Percentiles rank a stretch among this genome's conserved stretches.
Evolutionary conservation across 1,140 invertebrate genomes (phyloP).

Genomic region (Proctacanthus coquilletti): DNA sequence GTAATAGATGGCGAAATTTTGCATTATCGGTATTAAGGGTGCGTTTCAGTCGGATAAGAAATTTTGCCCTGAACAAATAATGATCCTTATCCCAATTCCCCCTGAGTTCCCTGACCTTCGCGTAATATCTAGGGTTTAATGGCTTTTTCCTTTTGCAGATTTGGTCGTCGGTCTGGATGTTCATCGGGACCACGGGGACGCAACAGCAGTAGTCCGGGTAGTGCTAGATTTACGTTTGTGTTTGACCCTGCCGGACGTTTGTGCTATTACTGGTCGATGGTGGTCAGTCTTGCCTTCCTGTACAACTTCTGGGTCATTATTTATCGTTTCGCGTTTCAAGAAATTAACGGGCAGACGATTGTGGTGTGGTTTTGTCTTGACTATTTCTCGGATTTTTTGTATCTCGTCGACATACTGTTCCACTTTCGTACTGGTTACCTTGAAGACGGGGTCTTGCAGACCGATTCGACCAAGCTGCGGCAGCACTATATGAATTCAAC

Average conservation of each 20-base stretch:
- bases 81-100: too few relatives aligned
- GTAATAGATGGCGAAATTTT: too few relatives aligned
- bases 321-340: conserved; percentile 94
- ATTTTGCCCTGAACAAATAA: too few relatives aligned
- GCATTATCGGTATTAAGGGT: too few relatives aligned
- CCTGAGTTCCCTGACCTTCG: too few relatives aligned
- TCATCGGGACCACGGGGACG: conserved; percentile 8
- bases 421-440: conserved; percentile 94
- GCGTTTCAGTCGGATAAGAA: too few relatives aligned
- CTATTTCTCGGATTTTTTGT: conserved; percentile 91
- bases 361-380: conserved; percentile 93
- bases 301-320: conserved; percentile 99
- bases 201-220: conserved; percentile 19
- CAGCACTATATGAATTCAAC: conserved; percentile 98
- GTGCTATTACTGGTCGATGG: conserved; percentile 93
- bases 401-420: conserved; percentile 90
- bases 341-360: conserved; percentile 75
- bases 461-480: conserved; percentile 79
- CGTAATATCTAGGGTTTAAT: too few relatives aligned
- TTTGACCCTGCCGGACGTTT: conserved; percentile 82
- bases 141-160: conserved; percentile 4
- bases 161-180: conserved; percentile 4
- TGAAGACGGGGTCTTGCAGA: conserved; percentile 92
- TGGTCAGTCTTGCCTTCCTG: conserved; percentile 92
- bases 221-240: conserved; percentile 73